Base-by-base conservation (phyloP, 2,888 invertebrate genomes). In the Ennomos quercinarius region DNA sequence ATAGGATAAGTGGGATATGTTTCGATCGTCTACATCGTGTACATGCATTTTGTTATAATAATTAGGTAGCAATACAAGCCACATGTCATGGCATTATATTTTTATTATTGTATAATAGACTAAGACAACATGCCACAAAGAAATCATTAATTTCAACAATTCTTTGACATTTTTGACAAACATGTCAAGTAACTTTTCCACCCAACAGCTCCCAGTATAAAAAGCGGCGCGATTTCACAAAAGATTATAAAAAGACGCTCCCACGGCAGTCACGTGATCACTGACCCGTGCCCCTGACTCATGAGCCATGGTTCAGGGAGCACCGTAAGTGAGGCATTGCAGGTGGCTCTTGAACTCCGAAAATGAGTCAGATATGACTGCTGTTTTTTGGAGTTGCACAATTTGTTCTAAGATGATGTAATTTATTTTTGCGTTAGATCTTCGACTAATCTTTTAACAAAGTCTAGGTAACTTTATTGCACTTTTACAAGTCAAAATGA, bases 271-370 rank as follows among this genome's bases (percentile, higher is more conserved):
- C 82, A 78, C 71, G 63, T 57, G 74, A 44, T 55, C 80, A 70
- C 58, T 83, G 83, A 84, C 83, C 84, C 84, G 71, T 78, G 71
- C 5, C 52, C 11, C 67, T 81, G 79, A 76, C 66, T 83, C 82
- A 83, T 68, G 39, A 42, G 76, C 42, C 70, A 77, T 65, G 83
- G 81, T 80, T 78, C 80, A 76, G 62, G 13, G 48, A 6, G 11
- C 66, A 46, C 51, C 37, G 37, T 74, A 70, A 74, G 66, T 66
- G 66, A 52, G 45, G 51, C 37, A 37, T 37, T n/a, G 52, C 52
- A 52, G 52, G 52, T 52, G 52, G 50, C 12, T 45, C 44, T 44
- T 52, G 52, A 52, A 43, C 42, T 43, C 11, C 47, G 9, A 27
- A 45, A 46, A 54, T 46, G 49, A 47, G 51, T 46, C 65, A 65